Evolutionary conservation across 2,888 invertebrate genomes (phyloP).

Genomic region (Crioceris asparagi): DNA sequence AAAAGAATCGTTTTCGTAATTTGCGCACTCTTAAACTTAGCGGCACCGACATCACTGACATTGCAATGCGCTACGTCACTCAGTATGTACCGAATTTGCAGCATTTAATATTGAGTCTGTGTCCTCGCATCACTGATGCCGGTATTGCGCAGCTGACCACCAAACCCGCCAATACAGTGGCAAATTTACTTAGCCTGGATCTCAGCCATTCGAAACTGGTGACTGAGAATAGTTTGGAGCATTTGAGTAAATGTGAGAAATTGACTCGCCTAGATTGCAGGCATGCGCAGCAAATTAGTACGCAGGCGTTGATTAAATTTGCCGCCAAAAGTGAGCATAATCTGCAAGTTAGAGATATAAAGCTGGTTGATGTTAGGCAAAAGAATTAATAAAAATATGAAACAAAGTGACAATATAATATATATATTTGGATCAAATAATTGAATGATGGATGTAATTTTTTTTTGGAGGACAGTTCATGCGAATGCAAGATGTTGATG

Average conservation of each 20-base stretch:
- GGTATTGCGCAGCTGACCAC: conserved; percentile 81
- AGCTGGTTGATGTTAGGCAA: conserved; percentile 50
- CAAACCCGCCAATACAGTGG: conserved; percentile 57
- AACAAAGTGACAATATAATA: too few species aligned
- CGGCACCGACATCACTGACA: conserved; percentile 84
- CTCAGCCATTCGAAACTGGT: conserved; percentile 73
- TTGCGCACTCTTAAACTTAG: conserved; percentile 65
- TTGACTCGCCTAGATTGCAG: conserved; percentile 64
- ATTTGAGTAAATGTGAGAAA: conserved; percentile 64
- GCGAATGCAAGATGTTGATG: too few species aligned
- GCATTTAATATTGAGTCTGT: conserved; percentile 73
- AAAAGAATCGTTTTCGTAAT: conserved; percentile 65
- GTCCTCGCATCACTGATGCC: conserved; percentile 80
- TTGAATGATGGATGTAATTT: too few species aligned
- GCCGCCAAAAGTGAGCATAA: conserved; percentile 71
- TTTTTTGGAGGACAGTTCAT: too few species aligned
- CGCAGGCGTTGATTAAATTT: conserved; percentile 73
- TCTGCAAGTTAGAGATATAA: conserved; percentile 68
- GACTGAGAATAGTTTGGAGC: conserved; percentile 73
- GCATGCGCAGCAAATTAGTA: conserved; percentile 69
- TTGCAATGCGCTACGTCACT: conserved; percentile 65
- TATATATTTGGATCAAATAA: too few species aligned
- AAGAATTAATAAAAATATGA: conserved; percentile 7
- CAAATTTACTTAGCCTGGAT: conserved; percentile 61
- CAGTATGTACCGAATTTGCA: conserved; percentile 66